phyloP scores from a whole-genome alignment of 2,888 invertebrate species.

The Drosophila crucigera region DNA sequence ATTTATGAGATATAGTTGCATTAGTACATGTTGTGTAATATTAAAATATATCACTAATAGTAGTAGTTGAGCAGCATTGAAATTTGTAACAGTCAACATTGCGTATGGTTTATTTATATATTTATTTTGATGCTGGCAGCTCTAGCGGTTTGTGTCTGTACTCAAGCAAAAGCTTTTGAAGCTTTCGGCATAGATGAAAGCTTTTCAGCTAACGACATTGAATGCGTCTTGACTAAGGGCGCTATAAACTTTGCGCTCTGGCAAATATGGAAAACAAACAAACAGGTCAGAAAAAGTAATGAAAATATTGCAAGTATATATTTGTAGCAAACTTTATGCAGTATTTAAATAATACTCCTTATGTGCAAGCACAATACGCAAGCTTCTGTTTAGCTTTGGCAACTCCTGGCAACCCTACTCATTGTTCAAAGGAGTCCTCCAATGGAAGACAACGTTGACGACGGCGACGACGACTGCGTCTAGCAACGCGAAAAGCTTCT shows the following conservation, averaged over 20 bases:
- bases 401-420: slow-evolving; percentile 43
- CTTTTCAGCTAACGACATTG: slow-evolving; percentile 31
- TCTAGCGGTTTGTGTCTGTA: slow-evolving; percentile 35
- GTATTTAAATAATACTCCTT: not conserved
- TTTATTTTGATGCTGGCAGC: slow-evolving; percentile 36
- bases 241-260: slow-evolving; percentile 11
- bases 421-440: slow-evolving; percentile 41
- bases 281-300: not conserved
- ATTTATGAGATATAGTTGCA: not conserved
- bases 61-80: too few species aligned
- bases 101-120: slow-evolving; percentile 46
- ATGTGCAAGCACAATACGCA: too few species aligned
- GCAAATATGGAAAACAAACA: not conserved
- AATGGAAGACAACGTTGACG: slow-evolving; percentile 52
- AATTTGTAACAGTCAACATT: slow-evolving; percentile 3
- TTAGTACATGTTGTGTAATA: not conserved
- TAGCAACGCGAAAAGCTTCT: slow-evolving; percentile 70
- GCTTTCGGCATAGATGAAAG: not conserved
- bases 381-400: not conserved
- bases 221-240: slow-evolving; percentile 26
- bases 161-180: slow-evolving; percentile 20
- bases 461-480: slow-evolving; percentile 57
- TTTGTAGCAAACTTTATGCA: not conserved
- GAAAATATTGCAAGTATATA: not conserved
- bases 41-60: too few species aligned